Evolutionary conservation across 2,888 invertebrate genomes (phyloP).

Genomic region (Tiphia femorata): DNA sequence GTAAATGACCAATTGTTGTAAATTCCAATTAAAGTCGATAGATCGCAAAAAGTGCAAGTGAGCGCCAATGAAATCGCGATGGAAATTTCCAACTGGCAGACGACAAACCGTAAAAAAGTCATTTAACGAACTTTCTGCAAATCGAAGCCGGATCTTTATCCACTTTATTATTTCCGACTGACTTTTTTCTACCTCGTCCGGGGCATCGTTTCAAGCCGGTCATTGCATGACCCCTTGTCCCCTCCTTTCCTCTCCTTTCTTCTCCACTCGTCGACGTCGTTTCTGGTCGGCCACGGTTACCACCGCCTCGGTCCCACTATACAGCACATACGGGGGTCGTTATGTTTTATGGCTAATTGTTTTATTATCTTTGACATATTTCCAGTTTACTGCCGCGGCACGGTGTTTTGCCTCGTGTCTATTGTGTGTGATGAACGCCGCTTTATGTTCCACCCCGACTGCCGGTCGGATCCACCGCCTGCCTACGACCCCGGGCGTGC

Average conservation of each 20-base stretch:
- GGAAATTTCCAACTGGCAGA: too few species aligned
- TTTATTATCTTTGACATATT: slow-evolving; percentile 70
- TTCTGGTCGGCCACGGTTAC: slow-evolving; percentile 33
- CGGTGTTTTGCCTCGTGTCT: slow-evolving; percentile 65
- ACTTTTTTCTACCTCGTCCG: slow-evolving; percentile 29
- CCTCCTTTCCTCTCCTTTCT: slow-evolving; percentile 16
- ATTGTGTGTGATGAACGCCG: slow-evolving; percentile 66
- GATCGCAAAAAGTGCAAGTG: too few species aligned
- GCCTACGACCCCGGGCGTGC: slow-evolving; percentile 15
- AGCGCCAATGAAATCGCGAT: too few species aligned
- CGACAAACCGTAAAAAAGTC: too few species aligned
- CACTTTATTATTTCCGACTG: slow-evolving; percentile 33
- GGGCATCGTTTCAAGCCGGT: slow-evolving; percentile 31
- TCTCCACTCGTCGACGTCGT: slow-evolving; percentile 29
- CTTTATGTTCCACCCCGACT: slow-evolving; percentile 57
- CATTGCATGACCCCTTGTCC: slow-evolving; percentile 21
- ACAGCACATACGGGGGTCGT: slow-evolving; percentile 64
- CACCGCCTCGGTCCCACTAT: slow-evolving; percentile 45
- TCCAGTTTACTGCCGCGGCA: slow-evolving; percentile 65
- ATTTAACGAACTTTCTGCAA: too few species aligned
- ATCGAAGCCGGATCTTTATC: slow-evolving; percentile 7
- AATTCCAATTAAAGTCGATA: too few species aligned
- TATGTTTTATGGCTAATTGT: slow-evolving; percentile 70
- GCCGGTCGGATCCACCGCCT: slow-evolving; percentile 18
- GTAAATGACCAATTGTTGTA: too few species aligned